Evolutionary conservation across 2,113 vertebrate genomes (phyloP).

Genomic region (Terrapene triunguis): DNA sequence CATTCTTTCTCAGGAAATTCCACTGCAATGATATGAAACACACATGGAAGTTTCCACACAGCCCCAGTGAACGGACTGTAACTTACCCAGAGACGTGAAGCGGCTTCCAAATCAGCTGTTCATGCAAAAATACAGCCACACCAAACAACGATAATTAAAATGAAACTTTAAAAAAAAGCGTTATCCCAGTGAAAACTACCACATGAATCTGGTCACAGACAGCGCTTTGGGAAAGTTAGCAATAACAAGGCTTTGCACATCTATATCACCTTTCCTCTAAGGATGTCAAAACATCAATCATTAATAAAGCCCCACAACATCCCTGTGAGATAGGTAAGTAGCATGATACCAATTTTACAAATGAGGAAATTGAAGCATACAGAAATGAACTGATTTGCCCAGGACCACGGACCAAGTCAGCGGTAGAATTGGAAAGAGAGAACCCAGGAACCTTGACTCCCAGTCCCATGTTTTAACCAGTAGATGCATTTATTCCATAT

Average conservation of each 20-base stretch:
- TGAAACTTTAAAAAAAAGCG: neutral
- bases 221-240: neutral
- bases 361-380: accelerated
- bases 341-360: neutral
- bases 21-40: neutral
- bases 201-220: neutral
- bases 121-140: neutral
- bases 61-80: accelerated
- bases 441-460: neutral
- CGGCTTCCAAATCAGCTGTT: neutral
- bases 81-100: neutral
- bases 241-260: neutral
- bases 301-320: neutral
- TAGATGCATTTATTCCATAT: neutral
- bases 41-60: accelerated
- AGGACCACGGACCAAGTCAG: accelerated
- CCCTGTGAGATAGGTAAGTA: neutral
- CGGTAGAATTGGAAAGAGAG: neutral
- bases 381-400: neutral
- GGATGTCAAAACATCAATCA: neutral
- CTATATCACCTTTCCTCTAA: neutral
- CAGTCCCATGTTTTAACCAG: neutral
- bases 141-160: neutral
- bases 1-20: neutral
- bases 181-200: neutral